Evolutionary conservation across 1,140 invertebrate genomes (phyloP), one percentile per base, ranked within the genome.

Genomic region (Arion vulgaris): DNA sequence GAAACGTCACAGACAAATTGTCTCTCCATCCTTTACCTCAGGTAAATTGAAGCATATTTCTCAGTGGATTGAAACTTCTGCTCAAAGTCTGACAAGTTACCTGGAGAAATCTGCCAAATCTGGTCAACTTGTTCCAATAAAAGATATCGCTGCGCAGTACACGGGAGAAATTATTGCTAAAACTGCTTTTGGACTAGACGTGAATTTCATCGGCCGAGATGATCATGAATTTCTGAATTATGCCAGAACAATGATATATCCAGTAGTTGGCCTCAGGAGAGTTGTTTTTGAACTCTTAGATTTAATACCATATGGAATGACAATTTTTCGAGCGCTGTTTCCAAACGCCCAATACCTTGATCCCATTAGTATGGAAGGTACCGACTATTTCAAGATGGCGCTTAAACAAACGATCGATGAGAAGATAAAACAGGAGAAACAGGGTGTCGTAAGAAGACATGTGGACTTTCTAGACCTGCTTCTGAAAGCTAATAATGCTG

Each of bases 111-210:
- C 13, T 49, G 66, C 78, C n/a, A 1, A n/a, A 15, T 2, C 2
- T 49, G 66, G 78, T 26, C 32, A 32, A 17, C 11, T 45, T 26
- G 62, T 80, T 38, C 62, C 62, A 2, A 34, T 80, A 0, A 57
- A 51, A 32, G 62, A 80, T 36, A 51, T 66, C 11, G n/a, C 32
- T 34, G 78, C 51, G 39, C 36, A 45, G 34, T 80, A 80, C 28
- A 41, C 62, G 9, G 34, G 51, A 17, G 78, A 69, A 36, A 71
- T 80, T n/a, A 80, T 80, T 36, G 78, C 78, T 1, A 80, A 71
- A 51, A 71, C 53, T 0, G 78, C 62, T 17, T 80, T 80, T 45
- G 78, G 78, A 23, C 38, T 80, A 19, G 15, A 80, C 17, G 78
- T 39, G 0, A 71, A 71, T 1, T 41, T 69, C 51, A 71, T 80